Evolutionary conservation across 2,888 invertebrate species (phyloP), one percentile per base, ranked within the genome.

Genomic region (Luperina nickerlii): DNA sequence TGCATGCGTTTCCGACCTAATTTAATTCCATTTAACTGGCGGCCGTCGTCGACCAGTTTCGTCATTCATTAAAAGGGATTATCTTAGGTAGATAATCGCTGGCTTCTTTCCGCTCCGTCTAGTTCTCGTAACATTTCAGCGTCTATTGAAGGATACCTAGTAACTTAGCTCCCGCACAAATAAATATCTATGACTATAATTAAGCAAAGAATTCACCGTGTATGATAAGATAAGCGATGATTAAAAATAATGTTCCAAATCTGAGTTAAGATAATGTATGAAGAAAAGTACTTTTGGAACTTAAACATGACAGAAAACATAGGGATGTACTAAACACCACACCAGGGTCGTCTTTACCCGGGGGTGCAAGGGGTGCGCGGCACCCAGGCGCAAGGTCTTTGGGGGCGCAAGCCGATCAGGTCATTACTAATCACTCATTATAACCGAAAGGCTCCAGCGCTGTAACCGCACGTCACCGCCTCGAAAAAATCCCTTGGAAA

Each of bases 31-130:
- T 60, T 20, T 48, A 27, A 72, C 57, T 57, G 27, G 8, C 24
- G 38, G 45, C n/a, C n/a, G 42, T 15, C 20, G 18, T 68, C 32
- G 67, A 54, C 3, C 24, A 57, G 27, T 71, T 63, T 38, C 62
- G 71, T 71, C 15, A 70, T 76, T 81, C 15, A 81, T 71, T 76
- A 62, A 68, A 76, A 68, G 20, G 67, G 51, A 42, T 62, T 71
- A 71, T 18, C 27, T 45, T 48, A 48, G 13, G 45, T 45, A 45
- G 9, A 45, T 45, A 45, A 24, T 1, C 18, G 63, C 68, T 67
- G 67, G 51, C 63, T 82, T 77, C 82, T 65, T 63, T 42, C 63
- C 62, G 54, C 62, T 27, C 38, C 45, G 57, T 54, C 27, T 79
- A 42, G 15, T 75, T 2, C 24, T 63, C 48, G 18, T 1, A 42